Conservation (phyloP, 30 jellyfish, hydroid and myxozoan genomes). For the Pseudorhiza aurosa region DNA sequence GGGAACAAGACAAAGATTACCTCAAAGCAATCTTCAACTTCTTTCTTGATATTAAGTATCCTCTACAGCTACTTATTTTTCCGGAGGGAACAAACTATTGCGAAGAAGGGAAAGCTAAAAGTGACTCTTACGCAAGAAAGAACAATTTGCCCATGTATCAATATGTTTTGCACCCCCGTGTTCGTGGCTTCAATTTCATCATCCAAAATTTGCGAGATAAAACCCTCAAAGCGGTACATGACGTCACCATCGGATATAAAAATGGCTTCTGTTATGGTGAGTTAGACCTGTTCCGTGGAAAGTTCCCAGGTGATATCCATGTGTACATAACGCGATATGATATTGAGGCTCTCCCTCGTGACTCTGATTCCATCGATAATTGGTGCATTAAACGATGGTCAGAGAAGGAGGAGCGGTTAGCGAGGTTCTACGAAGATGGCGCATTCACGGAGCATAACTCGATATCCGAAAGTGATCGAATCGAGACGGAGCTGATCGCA, state of each 20-base stretch:
- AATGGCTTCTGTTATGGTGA: slow-evolving; percentile 88
- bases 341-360: slow-evolving; percentile 72
- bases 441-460: slow-evolving; percentile 56
- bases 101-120: slow-evolving; percentile 64
- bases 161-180: slow-evolving; percentile 89
- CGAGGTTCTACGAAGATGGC: slow-evolving; percentile 76
- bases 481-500: slow-evolving; percentile 29
- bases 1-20: slow-evolving; percentile 90
- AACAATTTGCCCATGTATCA: slow-evolving; percentile 62
- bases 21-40: slow-evolving; percentile 66
- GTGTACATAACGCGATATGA: slow-evolving; percentile 70
- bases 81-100: slow-evolving; percentile 95
- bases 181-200: slow-evolving; percentile 84
- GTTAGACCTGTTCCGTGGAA: slow-evolving; percentile 76
- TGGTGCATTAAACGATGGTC: slow-evolving; percentile 93
- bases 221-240: slow-evolving; percentile 75
- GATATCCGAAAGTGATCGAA: slow-evolving; percentile 3
- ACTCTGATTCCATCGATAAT: slow-evolving; percentile 78
- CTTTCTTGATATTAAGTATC: slow-evolving; percentile 77
- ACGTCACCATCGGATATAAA: slow-evolving; percentile 91
- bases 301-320: slow-evolving; percentile 92
- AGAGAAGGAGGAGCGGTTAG: slow-evolving; percentile 88
- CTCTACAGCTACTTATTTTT: slow-evolving; percentile 84
- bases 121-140: slow-evolving; percentile 84
- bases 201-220: slow-evolving; percentile 80